phyloP scores from a whole-genome alignment of 2,888 invertebrate species.

The Volucella inflata region DNA sequence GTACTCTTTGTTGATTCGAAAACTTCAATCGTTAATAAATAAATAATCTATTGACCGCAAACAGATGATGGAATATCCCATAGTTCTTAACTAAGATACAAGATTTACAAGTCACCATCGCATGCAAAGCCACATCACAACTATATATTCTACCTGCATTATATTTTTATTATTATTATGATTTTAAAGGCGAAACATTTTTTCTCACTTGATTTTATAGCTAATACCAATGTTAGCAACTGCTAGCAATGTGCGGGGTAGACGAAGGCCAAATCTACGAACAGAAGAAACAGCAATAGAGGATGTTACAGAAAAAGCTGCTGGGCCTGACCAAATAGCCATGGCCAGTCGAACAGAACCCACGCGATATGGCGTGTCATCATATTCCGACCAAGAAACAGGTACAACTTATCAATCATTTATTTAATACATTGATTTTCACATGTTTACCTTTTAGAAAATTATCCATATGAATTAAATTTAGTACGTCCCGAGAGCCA shows the following conservation, averaged over 20 bases:
- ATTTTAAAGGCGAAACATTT: too few relatives aligned
- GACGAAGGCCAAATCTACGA: slow-evolving; percentile 78
- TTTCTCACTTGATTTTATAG: slow-evolving; percentile 32
- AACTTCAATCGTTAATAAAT: too few relatives aligned
- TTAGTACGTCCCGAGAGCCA: slow-evolving; percentile 80
- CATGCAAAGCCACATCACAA: too few relatives aligned
- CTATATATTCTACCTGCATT: too few relatives aligned
- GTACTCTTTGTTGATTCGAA: too few relatives aligned
- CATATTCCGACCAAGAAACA: slow-evolving; percentile 69
- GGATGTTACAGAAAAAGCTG: slow-evolving; percentile 77
- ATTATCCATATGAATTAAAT: slow-evolving; percentile 79
- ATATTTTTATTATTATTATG: too few relatives aligned
- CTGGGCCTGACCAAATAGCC: slow-evolving; percentile 80
- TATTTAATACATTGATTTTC: neutral
- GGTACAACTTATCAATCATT: slow-evolving; percentile 50
- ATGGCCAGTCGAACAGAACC: slow-evolving; percentile 79
- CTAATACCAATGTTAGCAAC: slow-evolving; percentile 71
- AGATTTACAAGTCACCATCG: too few relatives aligned
- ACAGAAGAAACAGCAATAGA: slow-evolving; percentile 76
- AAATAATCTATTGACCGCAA: too few relatives aligned
- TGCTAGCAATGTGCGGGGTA: slow-evolving; percentile 76
- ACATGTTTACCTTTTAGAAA: slow-evolving; percentile 38
- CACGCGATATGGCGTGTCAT: slow-evolving; percentile 73
- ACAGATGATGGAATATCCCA: too few relatives aligned
- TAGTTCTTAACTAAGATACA: too few relatives aligned